Evolutionary conservation across 1,140 invertebrate species (phyloP).

Genomic region (Diprion similis): DNA sequence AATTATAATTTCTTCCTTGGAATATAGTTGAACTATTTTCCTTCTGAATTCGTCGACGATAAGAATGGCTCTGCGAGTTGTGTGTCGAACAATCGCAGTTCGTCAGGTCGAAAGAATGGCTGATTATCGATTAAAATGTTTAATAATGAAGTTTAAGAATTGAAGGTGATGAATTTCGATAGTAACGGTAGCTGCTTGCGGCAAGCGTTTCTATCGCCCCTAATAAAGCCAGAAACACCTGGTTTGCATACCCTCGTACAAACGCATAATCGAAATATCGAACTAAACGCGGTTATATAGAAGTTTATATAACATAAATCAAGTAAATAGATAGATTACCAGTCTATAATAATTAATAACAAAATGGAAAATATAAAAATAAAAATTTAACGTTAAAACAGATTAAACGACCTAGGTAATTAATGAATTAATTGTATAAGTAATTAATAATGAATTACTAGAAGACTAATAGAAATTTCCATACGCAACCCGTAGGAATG

Average conservation of each 20-base stretch:
- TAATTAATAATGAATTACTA: conserved; percentile 52
- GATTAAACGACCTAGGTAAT: conserved; percentile 47
- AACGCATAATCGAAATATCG: conserved; percentile 51
- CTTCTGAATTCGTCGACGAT: not conserved
- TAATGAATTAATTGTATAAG: conserved; percentile 51
- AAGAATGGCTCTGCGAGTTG: not conserved
- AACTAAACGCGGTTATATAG: conserved; percentile 42
- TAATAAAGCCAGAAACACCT: conserved; percentile 37
- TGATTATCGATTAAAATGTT: too few relatives aligned
- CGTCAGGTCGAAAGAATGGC: not conserved
- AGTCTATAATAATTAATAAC: conserved; percentile 45
- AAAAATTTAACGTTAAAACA: conserved; percentile 22
- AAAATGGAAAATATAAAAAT: not conserved
- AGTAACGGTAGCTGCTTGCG: not conserved
- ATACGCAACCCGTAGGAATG: conserved; percentile 50
- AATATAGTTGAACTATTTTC: not conserved
- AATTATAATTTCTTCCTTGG: too few relatives aligned
- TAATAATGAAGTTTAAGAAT: too few relatives aligned
- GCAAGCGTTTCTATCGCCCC: not conserved
- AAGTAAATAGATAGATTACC: conserved; percentile 54
- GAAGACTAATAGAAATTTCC: conserved; percentile 50
- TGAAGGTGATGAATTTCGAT: not conserved
- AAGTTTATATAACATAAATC: conserved; percentile 52
- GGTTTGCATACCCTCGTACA: conserved; percentile 54
- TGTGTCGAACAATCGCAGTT: not conserved